A percentile compares a stretch with the other conserved stretches of the same genome.
These are phyloP conservation scores for Tipula lateralis DNA, from an alignment of 2,888 invertebrate species.

Conservation along the genomic window DNA sequence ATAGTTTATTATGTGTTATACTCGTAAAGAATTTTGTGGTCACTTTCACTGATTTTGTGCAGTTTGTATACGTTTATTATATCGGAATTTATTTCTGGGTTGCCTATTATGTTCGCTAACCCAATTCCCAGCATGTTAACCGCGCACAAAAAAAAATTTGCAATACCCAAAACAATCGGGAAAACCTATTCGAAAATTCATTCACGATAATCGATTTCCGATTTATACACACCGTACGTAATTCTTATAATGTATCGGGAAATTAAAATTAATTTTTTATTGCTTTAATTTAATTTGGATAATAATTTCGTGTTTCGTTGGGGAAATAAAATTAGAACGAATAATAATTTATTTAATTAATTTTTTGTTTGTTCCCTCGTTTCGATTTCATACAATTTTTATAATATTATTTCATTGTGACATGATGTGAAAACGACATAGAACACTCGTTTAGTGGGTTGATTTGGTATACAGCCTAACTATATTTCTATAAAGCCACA, in stretches of 20 bases:
- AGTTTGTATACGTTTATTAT: background rate
- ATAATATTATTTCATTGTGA: background rate
- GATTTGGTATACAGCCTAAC: background rate
- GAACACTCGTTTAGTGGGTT: no score
- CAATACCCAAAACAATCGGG: background rate
- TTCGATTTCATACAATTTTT: background rate
- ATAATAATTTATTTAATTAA: background rate
- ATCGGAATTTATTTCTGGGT: background rate
- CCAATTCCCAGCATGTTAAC: background rate
- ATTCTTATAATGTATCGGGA: background rate
- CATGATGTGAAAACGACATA: no score
- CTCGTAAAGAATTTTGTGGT: background rate
- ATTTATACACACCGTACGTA: background rate
- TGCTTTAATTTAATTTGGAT: background rate
- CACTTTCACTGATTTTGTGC: background rate
- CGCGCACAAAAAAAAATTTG: background rate
- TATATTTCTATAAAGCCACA: background rate
- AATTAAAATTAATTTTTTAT: background rate
- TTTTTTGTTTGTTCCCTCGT: background rate
- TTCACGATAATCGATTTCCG: background rate
- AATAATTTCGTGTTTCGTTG: background rate
- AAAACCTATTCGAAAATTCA: constrained; percentile 4
- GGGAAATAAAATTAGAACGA: background rate
- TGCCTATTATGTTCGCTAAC: background rate
- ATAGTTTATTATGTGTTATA: background rate